Evolutionary conservation across 2,113 vertebrate genomes (phyloP), one percentile per base, ranked within the genome.

Genomic region (Phalacrocorax brasilianus): DNA sequence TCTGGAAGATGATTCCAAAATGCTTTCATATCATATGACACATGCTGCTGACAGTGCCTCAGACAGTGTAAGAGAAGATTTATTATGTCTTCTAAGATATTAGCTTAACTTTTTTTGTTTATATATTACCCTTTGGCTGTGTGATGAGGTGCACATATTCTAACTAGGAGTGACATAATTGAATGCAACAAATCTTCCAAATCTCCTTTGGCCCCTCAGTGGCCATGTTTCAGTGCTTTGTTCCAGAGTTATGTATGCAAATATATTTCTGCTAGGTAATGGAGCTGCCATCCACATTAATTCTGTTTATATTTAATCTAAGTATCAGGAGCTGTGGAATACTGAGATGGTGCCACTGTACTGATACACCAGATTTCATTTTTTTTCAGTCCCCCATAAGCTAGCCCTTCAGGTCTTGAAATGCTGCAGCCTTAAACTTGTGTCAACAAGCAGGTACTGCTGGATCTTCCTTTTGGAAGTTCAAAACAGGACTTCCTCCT

Each of bases 241-340:
- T 91, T 95, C 50, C 65, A 84, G 84, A 63, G 84, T 95, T 90
- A 78, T 45, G 28, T 67, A 94, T 88, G 75, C 77, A 94, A 89
- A 95, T 83, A 35, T 33, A 80, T 80, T 94, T 93, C 42, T 85
- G 58, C 55, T 89, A 59, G 71, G 59, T 92, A 91, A 86, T 80
- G 55, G 55, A 78, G 30, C 52, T 90, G 67, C 76, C 67, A 75
- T 67, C 70, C 47, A 22, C 61, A 71, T 55, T 93, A 88, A 91
- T 93, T 77, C 56, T 94, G 20, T 94, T 93, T 93, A 65, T 76
- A 77, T 89, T 90, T 88, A 70, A 55, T 90, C 63, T 75, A 85
- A 94, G 65, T 84, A 94, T 71, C 77, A 83, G 81, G 45, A 76
- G 14, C 32, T 82, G 8, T 83, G 47, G 47, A 85, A 78, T 70